Percentiles rank a stretch among this genome's conserved stretches.
Conservation (phyloP, 2,797 vertebrate genomes). For the Ptychobarbus kaznakovi region DNA sequence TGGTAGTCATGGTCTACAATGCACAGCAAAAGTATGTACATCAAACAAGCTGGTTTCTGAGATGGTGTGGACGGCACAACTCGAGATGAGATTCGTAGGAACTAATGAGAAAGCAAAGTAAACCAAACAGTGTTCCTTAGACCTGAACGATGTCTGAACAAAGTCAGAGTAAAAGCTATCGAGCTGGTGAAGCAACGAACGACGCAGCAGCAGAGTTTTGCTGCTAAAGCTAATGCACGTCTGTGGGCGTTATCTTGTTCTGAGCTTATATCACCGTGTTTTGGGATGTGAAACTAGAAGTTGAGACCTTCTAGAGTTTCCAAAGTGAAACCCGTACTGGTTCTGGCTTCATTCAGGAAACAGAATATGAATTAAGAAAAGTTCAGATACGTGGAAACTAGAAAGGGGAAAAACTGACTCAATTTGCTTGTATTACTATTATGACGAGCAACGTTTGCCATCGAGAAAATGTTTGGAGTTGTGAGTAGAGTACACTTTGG, state of each 20-base stretch:
- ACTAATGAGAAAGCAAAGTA: not conserved
- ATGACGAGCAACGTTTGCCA: slow-evolving; percentile 10
- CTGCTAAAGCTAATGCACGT: slow-evolving; percentile 5
- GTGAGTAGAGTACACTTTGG: not conserved
- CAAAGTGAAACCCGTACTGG: not conserved
- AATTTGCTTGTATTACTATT: slow-evolving; percentile 31
- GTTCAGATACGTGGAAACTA: not conserved
- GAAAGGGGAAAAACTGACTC: slow-evolving; percentile 14
- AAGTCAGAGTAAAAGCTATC: slow-evolving; percentile 32
- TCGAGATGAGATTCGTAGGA: not conserved
- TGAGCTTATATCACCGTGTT: not conserved
- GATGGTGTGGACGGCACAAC: not conserved
- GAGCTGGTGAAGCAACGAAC: not conserved
- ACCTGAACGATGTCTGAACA: slow-evolving; percentile 1
- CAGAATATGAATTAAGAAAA: not conserved
- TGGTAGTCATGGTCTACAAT: slow-evolving; percentile 15
- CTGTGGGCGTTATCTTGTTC: not conserved
- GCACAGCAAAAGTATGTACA: not conserved
- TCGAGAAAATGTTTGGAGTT: not conserved
- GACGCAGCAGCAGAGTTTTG: not conserved
- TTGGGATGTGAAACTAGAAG: slow-evolving; percentile 7
- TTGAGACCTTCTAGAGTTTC: not conserved
- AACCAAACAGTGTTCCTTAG: not conserved
- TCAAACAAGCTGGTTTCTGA: not conserved
- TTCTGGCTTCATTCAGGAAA: not conserved